Conservation (phyloP, 2,113 vertebrate species). For the Promerops cafer region DNA sequence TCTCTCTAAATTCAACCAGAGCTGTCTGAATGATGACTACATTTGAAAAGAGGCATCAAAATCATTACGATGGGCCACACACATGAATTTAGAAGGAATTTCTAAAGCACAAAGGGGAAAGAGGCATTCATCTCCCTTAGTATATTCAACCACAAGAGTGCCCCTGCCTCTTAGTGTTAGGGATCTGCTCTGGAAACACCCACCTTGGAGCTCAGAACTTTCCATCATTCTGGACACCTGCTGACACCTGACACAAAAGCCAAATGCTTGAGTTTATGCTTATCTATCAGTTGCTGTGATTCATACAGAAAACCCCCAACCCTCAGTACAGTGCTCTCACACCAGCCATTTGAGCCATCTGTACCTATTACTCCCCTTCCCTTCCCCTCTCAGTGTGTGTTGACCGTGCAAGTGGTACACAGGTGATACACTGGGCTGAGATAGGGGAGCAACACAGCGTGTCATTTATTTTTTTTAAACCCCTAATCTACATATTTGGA, state of each 20-base stretch:
- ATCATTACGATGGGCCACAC: background rate
- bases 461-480: background rate
- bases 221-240: background rate
- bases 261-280: background rate
- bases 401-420: background rate
- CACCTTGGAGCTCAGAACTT: background rate
- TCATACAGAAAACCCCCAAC: background rate
- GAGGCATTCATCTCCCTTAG: background rate
- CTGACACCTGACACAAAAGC: background rate
- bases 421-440: background rate
- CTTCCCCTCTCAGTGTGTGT: background rate
- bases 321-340: background rate
- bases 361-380: background rate
- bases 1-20: background rate
- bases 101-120: background rate
- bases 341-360: background rate
- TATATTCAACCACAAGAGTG: background rate
- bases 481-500: constrained; percentile 44
- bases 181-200: background rate
- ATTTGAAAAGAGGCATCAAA: constrained; percentile 5
- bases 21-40: background rate
- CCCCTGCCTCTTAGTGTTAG: background rate
- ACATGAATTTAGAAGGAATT: background rate
- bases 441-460: background rate
- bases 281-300: background rate